phyloP scores from a whole-genome alignment of 2,797 vertebrate genomes.

The Picus viridis region DNA sequence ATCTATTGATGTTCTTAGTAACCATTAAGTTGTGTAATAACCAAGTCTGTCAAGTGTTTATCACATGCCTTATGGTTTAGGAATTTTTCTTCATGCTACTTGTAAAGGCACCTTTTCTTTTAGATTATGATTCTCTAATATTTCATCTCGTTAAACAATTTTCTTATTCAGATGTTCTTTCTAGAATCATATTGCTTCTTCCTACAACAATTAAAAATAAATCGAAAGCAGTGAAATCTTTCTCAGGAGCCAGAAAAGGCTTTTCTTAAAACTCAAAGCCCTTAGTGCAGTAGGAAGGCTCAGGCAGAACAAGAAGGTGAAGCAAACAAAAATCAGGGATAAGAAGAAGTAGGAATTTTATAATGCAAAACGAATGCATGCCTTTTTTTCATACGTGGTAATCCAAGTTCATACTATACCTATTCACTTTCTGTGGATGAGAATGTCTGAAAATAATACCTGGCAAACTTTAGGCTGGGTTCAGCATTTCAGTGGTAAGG shows the following conservation, averaged over 20 bases:
- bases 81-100: neutral
- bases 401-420: neutral
- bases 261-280: conserved; percentile 4
- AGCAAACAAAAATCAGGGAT: neutral
- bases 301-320: neutral
- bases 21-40: neutral
- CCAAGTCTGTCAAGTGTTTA: neutral
- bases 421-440: neutral
- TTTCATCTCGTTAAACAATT: neutral
- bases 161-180: neutral
- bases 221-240: neutral
- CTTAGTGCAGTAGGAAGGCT: neutral
- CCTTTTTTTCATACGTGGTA: neutral
- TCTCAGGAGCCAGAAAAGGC: neutral
- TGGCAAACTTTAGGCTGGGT: neutral
- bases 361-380: neutral
- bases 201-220: neutral
- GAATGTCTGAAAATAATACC: neutral
- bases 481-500: neutral
- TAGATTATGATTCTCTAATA: neutral
- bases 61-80: neutral
- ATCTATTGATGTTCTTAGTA: neutral
- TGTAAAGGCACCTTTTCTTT: neutral
- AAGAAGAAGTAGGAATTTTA: neutral
- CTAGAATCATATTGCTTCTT: neutral